Evolutionary conservation across 2,797 vertebrate species (phyloP), one percentile per base, ranked within the genome.

Genomic region (Pampus argenteus): DNA sequence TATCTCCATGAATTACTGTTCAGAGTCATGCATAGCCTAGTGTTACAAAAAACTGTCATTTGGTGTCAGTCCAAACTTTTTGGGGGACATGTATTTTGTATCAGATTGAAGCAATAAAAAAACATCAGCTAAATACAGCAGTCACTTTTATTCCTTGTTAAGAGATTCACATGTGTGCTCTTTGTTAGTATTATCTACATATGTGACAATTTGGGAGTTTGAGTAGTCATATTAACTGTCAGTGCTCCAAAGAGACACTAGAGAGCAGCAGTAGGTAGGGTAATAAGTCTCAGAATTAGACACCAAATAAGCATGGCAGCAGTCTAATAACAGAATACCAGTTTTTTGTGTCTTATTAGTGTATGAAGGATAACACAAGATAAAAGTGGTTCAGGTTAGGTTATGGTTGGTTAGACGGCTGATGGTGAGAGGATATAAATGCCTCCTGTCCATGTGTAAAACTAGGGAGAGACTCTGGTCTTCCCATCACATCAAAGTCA

Each of bases 251-350:
- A 56, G 29, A 60, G 47, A 54, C 91, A 86, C 78, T 82, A 91
- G 92, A 88, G 85, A 81, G 87, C 90, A 91, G 88, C 79, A 93
- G 56, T 62, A 72, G 20, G 60, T 49, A 28, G 47, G 42, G 36
- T 57, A 63, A 14, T 5, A 36, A 44, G 9, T 71, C 20, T n/a
- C 5, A 48, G 8, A 61, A 52, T 29, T 11, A 29, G 15, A 65
- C 26, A 15, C 6, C n/a, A 54, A 45, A 25, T 4, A 31, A 28
- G 22, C 15, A 28, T 40, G n/a, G 10, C 9, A 65, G 34, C n/a
- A 45, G 34, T 52, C 8, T 58, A 6, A 18, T 26, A 40, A 54
- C 10, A 48, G 28, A 20, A 60, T 54, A 20, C 31, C 15, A 50
- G 4, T 7, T 50, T 44, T 59, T 18, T 40, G 2, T 62, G 17